Evolutionary conservation across 2,113 vertebrate species (phyloP).

Genomic region (Daboia siamensis): DNA sequence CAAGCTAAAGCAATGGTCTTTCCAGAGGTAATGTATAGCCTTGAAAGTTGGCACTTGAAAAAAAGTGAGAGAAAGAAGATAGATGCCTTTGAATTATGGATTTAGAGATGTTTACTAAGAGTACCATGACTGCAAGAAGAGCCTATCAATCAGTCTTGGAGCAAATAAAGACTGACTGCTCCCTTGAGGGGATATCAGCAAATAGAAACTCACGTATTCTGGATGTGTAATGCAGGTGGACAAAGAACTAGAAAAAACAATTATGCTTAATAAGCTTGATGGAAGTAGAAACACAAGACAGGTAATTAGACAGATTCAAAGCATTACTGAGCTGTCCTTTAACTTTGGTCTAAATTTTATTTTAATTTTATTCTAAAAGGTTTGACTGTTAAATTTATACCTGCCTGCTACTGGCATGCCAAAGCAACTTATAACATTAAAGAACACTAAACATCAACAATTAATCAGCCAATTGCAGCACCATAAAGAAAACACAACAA

Average conservation of each 20-base stretch:
- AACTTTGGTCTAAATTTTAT: not conserved
- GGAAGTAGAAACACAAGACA: not conserved
- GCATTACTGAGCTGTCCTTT: not conserved
- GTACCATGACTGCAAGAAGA: not conserved
- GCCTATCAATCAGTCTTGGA: not conserved
- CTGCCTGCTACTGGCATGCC: not conserved
- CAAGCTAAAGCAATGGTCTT: not conserved
- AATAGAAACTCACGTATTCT: not conserved
- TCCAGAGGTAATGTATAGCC: not conserved
- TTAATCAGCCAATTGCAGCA: not conserved
- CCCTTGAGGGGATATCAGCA: not conserved
- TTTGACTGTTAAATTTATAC: not conserved
- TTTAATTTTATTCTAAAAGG: not conserved
- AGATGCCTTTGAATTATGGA: not conserved
- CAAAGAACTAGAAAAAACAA: not conserved
- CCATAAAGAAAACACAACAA: not conserved
- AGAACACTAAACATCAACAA: not conserved
- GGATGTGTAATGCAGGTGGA: not conserved
- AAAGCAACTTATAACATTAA: not conserved
- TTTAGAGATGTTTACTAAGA: not conserved
- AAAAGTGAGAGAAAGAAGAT: not conserved
- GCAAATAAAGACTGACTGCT: not conserved
- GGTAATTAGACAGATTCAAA: not conserved
- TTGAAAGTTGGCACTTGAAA: not conserved
- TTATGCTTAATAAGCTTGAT: not conserved